Evolutionary conservation across 2,113 vertebrate genomes (phyloP).

Genomic region (Embiotoca jacksoni): DNA sequence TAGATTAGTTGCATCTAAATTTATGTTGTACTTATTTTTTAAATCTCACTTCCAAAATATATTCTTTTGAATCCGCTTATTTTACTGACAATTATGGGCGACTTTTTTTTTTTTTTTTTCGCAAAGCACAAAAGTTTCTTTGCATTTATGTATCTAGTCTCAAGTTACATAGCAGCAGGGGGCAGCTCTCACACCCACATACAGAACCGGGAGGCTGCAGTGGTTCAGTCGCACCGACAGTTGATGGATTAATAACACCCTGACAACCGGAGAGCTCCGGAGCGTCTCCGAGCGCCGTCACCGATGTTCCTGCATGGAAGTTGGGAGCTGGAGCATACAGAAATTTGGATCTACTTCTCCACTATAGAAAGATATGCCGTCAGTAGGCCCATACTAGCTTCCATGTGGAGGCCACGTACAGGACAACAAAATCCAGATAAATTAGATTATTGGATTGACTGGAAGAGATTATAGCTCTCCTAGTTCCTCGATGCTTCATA

Average conservation of each 20-base stretch:
- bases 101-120: too few species aligned
- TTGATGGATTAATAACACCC: conserved; percentile 14
- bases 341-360: not conserved
- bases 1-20: too few species aligned
- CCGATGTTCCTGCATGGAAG: not conserved
- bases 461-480: conserved; percentile 78
- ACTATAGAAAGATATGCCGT: not conserved
- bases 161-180: conserved; percentile 32
- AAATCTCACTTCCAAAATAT: too few species aligned
- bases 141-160: not conserved
- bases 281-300: not conserved
- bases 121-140: not conserved
- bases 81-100: too few species aligned
- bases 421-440: conserved; percentile 72
- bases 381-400: conserved; percentile 8
- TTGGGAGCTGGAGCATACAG: not conserved
- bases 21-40: too few species aligned
- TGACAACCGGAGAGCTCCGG: conserved; percentile 3
- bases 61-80: too few species aligned
- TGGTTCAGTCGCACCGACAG: not conserved
- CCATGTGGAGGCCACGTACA: conserved; percentile 45
- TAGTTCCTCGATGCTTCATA: conserved; percentile 54
- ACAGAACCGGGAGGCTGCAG: not conserved
- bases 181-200: conserved; percentile 32
- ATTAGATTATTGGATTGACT: conserved; percentile 86